Conservation (phyloP, 2,797 vertebrate genomes). For the Rhynchotus rufescens region DNA sequence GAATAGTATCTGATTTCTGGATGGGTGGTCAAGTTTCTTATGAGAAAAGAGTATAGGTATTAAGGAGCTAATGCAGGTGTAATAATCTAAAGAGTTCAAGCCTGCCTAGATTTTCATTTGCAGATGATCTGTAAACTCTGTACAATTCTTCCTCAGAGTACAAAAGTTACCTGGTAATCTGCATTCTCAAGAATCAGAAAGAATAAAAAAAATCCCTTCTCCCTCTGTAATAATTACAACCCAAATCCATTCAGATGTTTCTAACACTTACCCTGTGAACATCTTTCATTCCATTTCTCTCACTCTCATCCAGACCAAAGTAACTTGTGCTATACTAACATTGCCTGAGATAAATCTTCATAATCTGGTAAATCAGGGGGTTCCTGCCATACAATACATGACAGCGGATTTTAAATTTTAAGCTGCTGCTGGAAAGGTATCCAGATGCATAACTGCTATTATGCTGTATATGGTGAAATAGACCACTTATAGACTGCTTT, state of each 20-base stretch:
- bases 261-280: background rate
- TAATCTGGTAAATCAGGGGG: background rate
- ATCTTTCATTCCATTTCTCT: background rate
- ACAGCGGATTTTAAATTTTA: background rate
- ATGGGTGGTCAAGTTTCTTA: background rate
- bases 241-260: background rate
- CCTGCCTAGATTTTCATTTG: background rate
- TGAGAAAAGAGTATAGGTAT: background rate
- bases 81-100: background rate
- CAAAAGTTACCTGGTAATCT: background rate
- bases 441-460: background rate
- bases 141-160: background rate
- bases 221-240: background rate
- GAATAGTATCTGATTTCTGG: background rate
- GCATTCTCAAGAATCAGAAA: background rate
- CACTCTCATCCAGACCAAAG: background rate
- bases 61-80: background rate
- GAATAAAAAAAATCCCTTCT: accelerated
- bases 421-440: too few species aligned
- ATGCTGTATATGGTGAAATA: background rate
- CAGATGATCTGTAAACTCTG: background rate
- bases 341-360: background rate
- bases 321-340: background rate
- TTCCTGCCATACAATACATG: background rate
- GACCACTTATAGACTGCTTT: background rate